Conservation (phyloP, 2,797 vertebrate species). For the Sebastes cheni region DNA sequence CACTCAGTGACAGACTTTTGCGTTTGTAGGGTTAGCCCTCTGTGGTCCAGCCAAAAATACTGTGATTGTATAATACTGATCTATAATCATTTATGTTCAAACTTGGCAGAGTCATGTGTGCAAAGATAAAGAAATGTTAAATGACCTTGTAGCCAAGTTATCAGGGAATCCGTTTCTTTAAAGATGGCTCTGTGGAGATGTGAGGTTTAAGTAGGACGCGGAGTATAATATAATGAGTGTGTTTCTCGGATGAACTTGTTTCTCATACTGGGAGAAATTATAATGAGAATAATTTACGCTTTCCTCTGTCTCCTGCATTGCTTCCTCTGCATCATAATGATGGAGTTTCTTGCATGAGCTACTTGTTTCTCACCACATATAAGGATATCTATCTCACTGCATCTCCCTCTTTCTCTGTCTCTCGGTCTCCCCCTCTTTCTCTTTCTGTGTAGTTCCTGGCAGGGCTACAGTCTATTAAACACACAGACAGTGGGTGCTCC, state of each 20-base stretch:
- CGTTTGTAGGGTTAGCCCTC: no score
- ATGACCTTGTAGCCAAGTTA: slow-evolving; percentile 19
- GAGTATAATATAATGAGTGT: slow-evolving; percentile 52
- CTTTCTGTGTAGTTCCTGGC: slow-evolving; percentile 72
- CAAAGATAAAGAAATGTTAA: neutral
- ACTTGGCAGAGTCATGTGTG: neutral
- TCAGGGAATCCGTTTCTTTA: neutral
- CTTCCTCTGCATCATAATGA: slow-evolving; percentile 66
- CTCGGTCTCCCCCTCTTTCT: slow-evolving; percentile 1
- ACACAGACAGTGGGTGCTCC: slow-evolving; percentile 74
- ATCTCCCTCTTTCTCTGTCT: slow-evolving; percentile 19
- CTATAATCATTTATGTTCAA: neutral
- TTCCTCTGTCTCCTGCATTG: slow-evolving; percentile 53
- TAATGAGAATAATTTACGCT: slow-evolving; percentile 55
- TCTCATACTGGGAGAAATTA: slow-evolving; percentile 51
- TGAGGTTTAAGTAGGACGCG: slow-evolving; percentile 46
- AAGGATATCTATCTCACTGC: slow-evolving; percentile 40
- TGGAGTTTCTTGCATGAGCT: slow-evolving; percentile 62
- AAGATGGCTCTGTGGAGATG: slow-evolving; percentile 33
- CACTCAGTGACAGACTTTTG: no score
- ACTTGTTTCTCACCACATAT: slow-evolving; percentile 68
- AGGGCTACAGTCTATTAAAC: slow-evolving; percentile 76
- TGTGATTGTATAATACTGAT: neutral
- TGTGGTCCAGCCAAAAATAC: neutral
- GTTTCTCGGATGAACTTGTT: slow-evolving; percentile 53